phyloP scores from a whole-genome alignment of 2,888 invertebrate genomes.

The Falcaria lacertinaria region DNA sequence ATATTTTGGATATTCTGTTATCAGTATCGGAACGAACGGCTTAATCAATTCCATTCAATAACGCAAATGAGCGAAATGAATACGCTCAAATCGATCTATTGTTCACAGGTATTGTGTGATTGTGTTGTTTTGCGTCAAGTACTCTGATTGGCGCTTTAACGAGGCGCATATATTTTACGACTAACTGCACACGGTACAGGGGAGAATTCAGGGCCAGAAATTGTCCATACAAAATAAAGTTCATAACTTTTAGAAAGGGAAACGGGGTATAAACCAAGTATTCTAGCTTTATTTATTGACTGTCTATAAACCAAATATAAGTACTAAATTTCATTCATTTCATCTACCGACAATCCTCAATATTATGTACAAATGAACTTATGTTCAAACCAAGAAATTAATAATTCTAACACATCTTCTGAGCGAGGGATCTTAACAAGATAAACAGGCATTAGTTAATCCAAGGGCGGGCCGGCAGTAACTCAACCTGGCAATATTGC shows the following conservation, averaged over 20 bases:
- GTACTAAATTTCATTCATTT: too few relatives aligned
- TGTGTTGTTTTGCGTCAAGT: slow-evolving; percentile 23
- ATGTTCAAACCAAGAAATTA: slow-evolving; percentile 38
- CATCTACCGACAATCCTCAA: too few relatives aligned
- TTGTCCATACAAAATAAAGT: neutral
- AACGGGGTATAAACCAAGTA: too few relatives aligned
- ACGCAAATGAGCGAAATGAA: slow-evolving; percentile 51
- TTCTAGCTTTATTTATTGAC: too few relatives aligned
- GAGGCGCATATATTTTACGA: slow-evolving; percentile 48
- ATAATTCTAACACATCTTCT: slow-evolving; percentile 60
- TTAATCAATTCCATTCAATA: slow-evolving; percentile 59
- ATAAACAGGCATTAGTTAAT: slow-evolving; percentile 79
- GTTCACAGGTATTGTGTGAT: slow-evolving; percentile 23
- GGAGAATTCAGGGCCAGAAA: neutral
- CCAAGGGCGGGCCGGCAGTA: slow-evolving; percentile 66
- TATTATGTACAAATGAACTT: neutral
- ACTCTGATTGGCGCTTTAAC: slow-evolving; percentile 52
- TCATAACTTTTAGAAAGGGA: too few relatives aligned
- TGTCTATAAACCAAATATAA: too few relatives aligned
- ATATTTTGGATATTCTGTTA: slow-evolving; percentile 51
- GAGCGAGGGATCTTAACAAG: slow-evolving; percentile 63
- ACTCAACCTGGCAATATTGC: slow-evolving; percentile 70
- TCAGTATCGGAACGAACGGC: slow-evolving; percentile 46
- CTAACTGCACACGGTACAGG: slow-evolving; percentile 24
- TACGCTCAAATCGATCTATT: slow-evolving; percentile 34